Percentiles rank a stretch among this genome's conserved stretches.
Conservation (phyloP, 2,113 vertebrate genomes). For the Oreochromis aureus region DNA sequence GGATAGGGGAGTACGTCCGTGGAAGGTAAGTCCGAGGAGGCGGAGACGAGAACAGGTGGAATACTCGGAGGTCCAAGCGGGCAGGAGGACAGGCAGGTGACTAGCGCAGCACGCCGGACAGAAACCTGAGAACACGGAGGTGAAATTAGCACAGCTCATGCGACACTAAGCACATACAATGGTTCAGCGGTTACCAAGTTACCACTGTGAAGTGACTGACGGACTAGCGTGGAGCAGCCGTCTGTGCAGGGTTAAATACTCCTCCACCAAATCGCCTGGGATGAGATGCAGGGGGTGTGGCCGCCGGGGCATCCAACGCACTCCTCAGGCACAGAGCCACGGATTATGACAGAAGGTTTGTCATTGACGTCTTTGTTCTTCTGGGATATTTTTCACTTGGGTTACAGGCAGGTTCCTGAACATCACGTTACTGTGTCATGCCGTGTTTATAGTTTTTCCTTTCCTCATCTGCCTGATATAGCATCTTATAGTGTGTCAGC, state of each 20-base stretch:
- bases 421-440: not conserved
- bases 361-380: not conserved
- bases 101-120: not conserved
- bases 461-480: not conserved
- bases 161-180: not conserved
- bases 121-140: not conserved
- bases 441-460: not conserved
- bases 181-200: not conserved
- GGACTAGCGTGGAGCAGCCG: not conserved
- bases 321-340: not conserved
- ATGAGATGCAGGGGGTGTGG: not conserved
- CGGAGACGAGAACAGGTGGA: not conserved
- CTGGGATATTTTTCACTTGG: not conserved
- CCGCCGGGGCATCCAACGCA: fast-evolving
- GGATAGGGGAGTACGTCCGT: not conserved
- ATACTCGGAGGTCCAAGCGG: not conserved
- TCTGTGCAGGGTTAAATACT: not conserved
- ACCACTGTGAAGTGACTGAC: not conserved
- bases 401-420: not conserved
- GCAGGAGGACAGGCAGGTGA: not conserved
- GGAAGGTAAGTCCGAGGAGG: not conserved
- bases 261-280: not conserved
- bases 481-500: not conserved
- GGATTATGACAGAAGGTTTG: not conserved
- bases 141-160: not conserved